These are phyloP conservation scores for Epistrophe grossulariae DNA, from an alignment of 2,888 invertebrate genomes.

Conservation along the genomic window DNA sequence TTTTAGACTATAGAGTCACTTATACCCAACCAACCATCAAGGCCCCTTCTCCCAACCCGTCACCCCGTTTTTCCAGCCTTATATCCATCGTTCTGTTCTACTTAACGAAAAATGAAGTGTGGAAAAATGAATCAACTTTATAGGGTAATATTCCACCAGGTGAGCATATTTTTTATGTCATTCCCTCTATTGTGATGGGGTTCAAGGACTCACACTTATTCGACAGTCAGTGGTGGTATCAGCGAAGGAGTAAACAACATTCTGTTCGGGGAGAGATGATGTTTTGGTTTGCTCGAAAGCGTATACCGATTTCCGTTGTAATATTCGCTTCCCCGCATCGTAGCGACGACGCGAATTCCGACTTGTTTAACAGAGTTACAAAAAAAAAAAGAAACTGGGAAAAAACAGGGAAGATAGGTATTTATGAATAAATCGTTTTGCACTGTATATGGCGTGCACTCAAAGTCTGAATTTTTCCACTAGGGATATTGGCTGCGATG, in stretches of 20 bases:
- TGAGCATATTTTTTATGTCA: conserved; percentile 54
- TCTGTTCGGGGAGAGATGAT: conserved; percentile 31
- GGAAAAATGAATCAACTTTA: conserved; percentile 74
- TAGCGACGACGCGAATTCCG: background rate
- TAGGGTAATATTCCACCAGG: conserved; percentile 72
- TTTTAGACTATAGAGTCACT: conserved; percentile 17
- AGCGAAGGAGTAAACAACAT: background rate
- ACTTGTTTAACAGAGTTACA: background rate
- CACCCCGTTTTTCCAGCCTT: too few species aligned
- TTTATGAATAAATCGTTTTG: conserved; percentile 72
- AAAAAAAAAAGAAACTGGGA: background rate
- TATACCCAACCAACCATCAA: background rate
- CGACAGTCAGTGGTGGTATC: background rate
- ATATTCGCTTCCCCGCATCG: conserved; percentile 27
- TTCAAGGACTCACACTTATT: background rate
- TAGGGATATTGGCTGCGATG: conserved; percentile 52
- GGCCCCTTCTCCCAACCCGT: background rate
- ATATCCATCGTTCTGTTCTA: conserved; percentile 1
- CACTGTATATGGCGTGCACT: conserved; percentile 42
- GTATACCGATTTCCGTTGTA: conserved; percentile 59
- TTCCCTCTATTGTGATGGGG: background rate
- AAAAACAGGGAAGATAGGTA: conserved; percentile 34
- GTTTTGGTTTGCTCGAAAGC: conserved; percentile 66
- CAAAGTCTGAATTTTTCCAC: conserved; percentile 42
- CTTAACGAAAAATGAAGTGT: conserved; percentile 73